Base-by-base conservation (phyloP, 1,140 invertebrate species). In the Neotoxoptera formosana region DNA sequence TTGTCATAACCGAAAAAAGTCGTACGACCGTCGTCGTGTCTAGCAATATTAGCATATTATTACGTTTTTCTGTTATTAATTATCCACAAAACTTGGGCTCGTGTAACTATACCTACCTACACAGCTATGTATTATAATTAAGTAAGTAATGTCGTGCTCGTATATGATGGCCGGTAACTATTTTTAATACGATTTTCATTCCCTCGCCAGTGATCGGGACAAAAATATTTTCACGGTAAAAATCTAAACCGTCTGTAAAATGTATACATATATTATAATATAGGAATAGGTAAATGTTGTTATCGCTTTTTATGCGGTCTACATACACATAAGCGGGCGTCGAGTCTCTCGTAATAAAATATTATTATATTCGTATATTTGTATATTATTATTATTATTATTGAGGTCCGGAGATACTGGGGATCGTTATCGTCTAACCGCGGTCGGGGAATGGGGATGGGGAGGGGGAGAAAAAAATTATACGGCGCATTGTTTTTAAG, bases 401-500 rank as follows among this genome's bases (percentile, higher is more conserved):
- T 56, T 41, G 53, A 90, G 21, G 83, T 34, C 30, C n/a, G 53
- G 34, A 90, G 53, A 91, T 76, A 91, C 21, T 47, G 41, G 25
- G 56, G 56, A 91, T 91, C 56, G 23, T 91, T 91, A 91, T 91
- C 47, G 7, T 47, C 60, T 91, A 76, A 41, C 41, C 41, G 4
- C 41, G 41, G 41, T 20, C 14, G 14, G 30, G n/a, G 9, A 1
- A 25, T 67, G 60, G 89, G 34, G 30, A 9, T 21, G 56, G 60
- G 90, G 36, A 25, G 83, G 34, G 11, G n/a, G 6, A n/a, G 30
- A 47, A 51, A 25, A 91, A 48, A 83, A 51, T 21, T 91, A 41
- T 91, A 23, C 45, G 60, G 60, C 20, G 45, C 90, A 51, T 91
- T 91, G 90, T 91, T 91, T 91, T 91, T 91, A 83, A 83, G 67